These are phyloP conservation scores for Mimachlamys varia DNA, from an alignment of 2,888 invertebrate species.

Conservation along the genomic window DNA sequence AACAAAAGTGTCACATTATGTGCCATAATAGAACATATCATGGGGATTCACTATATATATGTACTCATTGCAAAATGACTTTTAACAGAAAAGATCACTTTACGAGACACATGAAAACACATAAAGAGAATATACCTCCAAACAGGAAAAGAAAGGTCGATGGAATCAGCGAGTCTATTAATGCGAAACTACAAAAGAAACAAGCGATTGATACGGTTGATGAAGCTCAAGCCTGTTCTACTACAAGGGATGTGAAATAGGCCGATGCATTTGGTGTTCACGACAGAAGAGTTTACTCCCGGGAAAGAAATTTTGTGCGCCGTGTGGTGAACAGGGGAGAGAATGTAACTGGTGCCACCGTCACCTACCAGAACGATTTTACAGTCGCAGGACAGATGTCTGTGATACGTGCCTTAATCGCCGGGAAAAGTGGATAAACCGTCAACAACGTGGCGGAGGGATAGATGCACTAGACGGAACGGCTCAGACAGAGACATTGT, in stretches of 20 bases:
- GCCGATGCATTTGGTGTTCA: constrained; percentile 48
- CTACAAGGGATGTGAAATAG: background rate
- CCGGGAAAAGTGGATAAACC: constrained; percentile 37
- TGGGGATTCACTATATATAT: background rate
- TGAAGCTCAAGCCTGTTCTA: background rate
- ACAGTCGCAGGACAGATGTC: constrained; percentile 46
- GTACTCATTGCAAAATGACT: background rate
- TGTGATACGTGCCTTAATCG: constrained; percentile 48
- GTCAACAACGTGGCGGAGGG: constrained; percentile 37
- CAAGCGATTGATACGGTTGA: no score
- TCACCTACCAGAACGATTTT: constrained; percentile 53
- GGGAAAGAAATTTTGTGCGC: constrained; percentile 47
- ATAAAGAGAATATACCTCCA: background rate
- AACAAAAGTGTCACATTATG: background rate
- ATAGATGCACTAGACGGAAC: constrained; percentile 45
- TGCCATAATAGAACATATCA: background rate
- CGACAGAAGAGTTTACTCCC: constrained; percentile 43
- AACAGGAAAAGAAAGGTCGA: background rate
- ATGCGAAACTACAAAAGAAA: background rate
- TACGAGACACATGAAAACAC: background rate
- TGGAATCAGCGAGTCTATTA: background rate
- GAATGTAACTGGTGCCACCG: constrained; percentile 54
- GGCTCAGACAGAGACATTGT: constrained; percentile 32
- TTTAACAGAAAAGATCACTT: background rate
- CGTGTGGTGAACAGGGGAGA: constrained; percentile 44